phyloP scores from a whole-genome alignment of 1,140 invertebrate species.

The Pseudoatta argentina region DNA sequence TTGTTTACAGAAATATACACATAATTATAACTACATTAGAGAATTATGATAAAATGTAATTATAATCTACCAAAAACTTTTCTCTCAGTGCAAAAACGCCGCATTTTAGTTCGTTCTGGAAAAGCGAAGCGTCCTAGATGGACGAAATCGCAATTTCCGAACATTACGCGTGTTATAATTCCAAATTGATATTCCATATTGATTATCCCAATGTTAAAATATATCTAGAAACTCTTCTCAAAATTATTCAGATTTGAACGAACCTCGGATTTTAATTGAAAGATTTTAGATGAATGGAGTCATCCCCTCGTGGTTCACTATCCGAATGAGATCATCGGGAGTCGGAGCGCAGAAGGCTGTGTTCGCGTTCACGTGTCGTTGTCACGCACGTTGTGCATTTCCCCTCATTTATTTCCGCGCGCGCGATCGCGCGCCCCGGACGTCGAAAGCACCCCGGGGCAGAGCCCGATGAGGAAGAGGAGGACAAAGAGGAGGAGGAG shows the following conservation, averaged over 20 bases:
- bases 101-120: background rate
- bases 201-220: background rate
- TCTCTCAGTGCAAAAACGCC: background rate
- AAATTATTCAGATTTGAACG: background rate
- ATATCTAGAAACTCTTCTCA: background rate
- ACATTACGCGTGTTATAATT: background rate
- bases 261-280: slow-evolving; percentile 23
- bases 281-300: slow-evolving; percentile 23
- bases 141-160: background rate
- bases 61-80: too few species aligned
- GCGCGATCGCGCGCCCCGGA: slow-evolving; percentile 63
- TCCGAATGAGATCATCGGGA: slow-evolving; percentile 36
- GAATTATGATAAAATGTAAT: too few species aligned
- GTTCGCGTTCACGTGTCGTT: slow-evolving; percentile 44
- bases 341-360: slow-evolving; percentile 7
- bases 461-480: background rate
- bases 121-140: background rate
- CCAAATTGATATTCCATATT: background rate
- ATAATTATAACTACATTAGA: too few species aligned
- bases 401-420: slow-evolving; percentile 72
- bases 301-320: background rate
- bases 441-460: slow-evolving; percentile 67
- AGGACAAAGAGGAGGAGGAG: background rate
- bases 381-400: slow-evolving; percentile 39
- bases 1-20: too few species aligned